Evolutionary conservation across 2,113 vertebrate genomes (phyloP), one percentile per base, ranked within the genome.

Genomic region (Podarcis muralis): DNA sequence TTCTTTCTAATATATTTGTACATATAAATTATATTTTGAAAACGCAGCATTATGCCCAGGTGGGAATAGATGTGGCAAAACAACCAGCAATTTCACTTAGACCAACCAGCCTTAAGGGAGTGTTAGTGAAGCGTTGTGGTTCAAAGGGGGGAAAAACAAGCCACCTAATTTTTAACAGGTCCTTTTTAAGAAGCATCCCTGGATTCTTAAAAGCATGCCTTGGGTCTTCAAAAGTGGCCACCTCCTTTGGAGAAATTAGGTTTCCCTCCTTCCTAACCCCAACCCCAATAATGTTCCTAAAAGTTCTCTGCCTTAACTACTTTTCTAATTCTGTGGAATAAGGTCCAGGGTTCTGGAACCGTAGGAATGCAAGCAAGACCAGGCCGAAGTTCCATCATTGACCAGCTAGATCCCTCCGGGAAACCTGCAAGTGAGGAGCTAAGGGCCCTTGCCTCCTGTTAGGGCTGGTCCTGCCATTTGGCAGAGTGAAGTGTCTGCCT

Each of bases 1-100:
- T 30, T 6, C 77, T 48, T 27, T 30, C 91, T 94, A 92, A 94
- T 94, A 93, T 92, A 92, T 95, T 91, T 93, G 66, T 84, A 35
- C 20, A 74, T 57, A 74, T 57, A 74, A 72, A 84, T 84, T 74
- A 74, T 81, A 65, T 84, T 84, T 84, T 32, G n/a, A 35, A 72
- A 84, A 35, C 22, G 35, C n/a, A 25, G 27, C 48, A 62, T 71
- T 71, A 72, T 57, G 27, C 5, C 0, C 6, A 16, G 59, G 16
- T 83, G 91, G 89, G 90, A 90, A 86, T 85, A 87, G 35, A 87
- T 87, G 69, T 82, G 89, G 78, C 27, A 1, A 69, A 75, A 27
- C 2, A 48, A 48, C 85, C 71, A 78, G 27, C 0, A 0, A 72
- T 90, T 88, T 62, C 4, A 62, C 3, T 53, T 53, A 53, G 48